Conservation (phyloP, 1,140 invertebrate genomes). For the Streblospio benedicti region DNA sequence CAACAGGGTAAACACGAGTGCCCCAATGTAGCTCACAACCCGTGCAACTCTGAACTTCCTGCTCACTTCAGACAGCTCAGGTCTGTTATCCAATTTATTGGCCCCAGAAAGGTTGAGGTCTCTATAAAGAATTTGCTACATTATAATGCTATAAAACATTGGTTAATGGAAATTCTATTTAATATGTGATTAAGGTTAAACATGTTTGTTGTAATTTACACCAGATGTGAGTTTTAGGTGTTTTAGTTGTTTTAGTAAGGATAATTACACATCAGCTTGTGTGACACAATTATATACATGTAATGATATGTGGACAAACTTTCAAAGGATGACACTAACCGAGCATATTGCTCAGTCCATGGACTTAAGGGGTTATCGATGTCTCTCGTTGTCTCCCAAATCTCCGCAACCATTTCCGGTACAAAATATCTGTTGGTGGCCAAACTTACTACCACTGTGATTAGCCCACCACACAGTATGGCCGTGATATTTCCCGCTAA, state of each 20-base stretch:
- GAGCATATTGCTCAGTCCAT: conserved; percentile 45
- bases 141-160: conserved; percentile 5
- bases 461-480: conserved; percentile 37
- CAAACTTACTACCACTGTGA: conserved; percentile 37
- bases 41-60: conserved; percentile 28
- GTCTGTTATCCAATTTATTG: conserved; percentile 34
- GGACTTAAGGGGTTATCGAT: conserved; percentile 48
- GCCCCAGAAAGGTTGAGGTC: conserved; percentile 33
- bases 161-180: background rate
- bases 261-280: too few relatives aligned
- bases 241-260: too few relatives aligned
- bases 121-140: conserved; percentile 21
- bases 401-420: conserved; percentile 17
- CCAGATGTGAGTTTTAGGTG: too few relatives aligned
- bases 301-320: too few relatives aligned
- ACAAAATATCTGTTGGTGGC: conserved; percentile 25
- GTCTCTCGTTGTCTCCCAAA: conserved; percentile 48
- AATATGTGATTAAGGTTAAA: background rate
- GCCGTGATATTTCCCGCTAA: conserved; percentile 44
- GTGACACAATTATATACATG: too few relatives aligned
- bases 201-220: background rate
- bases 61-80: conserved; percentile 31
- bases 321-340: too few relatives aligned
- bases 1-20: conserved; percentile 23
- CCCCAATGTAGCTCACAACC: conserved; percentile 25